Conservation (phyloP, 2,888 invertebrate species). For the Schizaphis graminum region DNA sequence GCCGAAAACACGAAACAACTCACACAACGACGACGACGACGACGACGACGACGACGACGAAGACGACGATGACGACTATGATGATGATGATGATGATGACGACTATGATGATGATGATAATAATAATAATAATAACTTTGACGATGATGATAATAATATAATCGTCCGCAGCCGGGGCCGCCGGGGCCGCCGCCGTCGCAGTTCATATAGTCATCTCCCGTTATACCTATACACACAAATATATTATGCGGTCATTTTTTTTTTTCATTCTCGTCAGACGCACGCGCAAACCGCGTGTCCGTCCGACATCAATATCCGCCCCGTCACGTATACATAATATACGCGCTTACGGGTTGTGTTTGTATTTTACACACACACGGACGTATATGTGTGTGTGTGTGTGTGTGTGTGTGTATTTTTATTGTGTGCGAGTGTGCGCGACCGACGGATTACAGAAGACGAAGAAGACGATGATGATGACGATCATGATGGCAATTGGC, state of each 20-base stretch:
- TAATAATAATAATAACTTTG: not conserved
- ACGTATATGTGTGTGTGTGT: too few relatives aligned
- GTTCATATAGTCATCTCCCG: constrained; percentile 13
- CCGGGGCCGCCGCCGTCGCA: not conserved
- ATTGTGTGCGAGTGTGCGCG: not conserved
- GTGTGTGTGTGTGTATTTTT: not conserved
- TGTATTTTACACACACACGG: not conserved
- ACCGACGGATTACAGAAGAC: not conserved
- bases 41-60: not conserved
- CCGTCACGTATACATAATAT: constrained; percentile 38
- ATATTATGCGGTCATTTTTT: not conserved
- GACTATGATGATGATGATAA: not conserved
- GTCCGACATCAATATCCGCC: constrained; percentile 35
- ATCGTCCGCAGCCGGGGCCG: not conserved
- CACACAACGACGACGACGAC: not conserved
- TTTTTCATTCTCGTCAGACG: not conserved
- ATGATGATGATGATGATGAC: not conserved
- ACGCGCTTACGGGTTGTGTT: not conserved
- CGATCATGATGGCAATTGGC: constrained; percentile 39
- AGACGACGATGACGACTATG: not conserved
- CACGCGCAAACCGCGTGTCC: not conserved
- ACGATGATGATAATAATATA: constrained; percentile 16
- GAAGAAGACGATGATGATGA: not conserved
- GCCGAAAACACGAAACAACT: constrained; percentile 5
- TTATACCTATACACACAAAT: not conserved